Evolutionary conservation across 1,140 invertebrate genomes (phyloP), one percentile per base, ranked within the genome.

Genomic region (Euglossa dilemma): DNA sequence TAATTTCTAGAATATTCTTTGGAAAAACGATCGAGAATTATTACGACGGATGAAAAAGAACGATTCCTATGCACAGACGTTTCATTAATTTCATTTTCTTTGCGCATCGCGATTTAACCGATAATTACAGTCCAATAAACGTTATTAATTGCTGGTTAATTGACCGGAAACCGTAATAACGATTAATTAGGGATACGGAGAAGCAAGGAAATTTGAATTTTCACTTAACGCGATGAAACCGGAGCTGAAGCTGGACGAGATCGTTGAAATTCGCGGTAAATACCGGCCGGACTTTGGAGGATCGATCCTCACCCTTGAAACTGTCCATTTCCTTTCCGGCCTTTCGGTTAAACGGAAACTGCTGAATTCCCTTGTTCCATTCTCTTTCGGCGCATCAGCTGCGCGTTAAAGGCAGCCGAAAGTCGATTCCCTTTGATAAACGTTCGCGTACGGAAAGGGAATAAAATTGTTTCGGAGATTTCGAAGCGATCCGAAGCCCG

Each of bases 281-380:
- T 72, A 52, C 16, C 45, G 47, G n/a, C 43, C 45, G 45, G 63
- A 80, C 45, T 63, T 63, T 12, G 23, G 23, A 20, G 45, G 56
- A 73, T 80, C 67, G 56, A 80, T 72, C 50, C 45, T 80, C 69
- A 54, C 45, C 57, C 57, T 80, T 63, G 43, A 36, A 72, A 63
- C 57, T 54, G 28, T 61, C 28, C 18, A 25, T 52, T 61, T 45
- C 20, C 52, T 20, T 52, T 5, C 14, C 77, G n/a, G 25, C 12
- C 8, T 1, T 6, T 14, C 23, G 43, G 56, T 16, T 67, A 67
- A 78, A 78, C 52, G 28, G 76, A n/a, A 78, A 69, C 25, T 59
- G 18, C 14, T n/a, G 63, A 25, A 18, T 45, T 57, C 36, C 43
- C 50, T 25, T 14, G n/a, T 67, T 67, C 36, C 25, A 25, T 56